These are phyloP conservation scores for Siderastrea siderea DNA, from an alignment of 92 coral and sea anemone species.

Conservation along the genomic window DNA sequence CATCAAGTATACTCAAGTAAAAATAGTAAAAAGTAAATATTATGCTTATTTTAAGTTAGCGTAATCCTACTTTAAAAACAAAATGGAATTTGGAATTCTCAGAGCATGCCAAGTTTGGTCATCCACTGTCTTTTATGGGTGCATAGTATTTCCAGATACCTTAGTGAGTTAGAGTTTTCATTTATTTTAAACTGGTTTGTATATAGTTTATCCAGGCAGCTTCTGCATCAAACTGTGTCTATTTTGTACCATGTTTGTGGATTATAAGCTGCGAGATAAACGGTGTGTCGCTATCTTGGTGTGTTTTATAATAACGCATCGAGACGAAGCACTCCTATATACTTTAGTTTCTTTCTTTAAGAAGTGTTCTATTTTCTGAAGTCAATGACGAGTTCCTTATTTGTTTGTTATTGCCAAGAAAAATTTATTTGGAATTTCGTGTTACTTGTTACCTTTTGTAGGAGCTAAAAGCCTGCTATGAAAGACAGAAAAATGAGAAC, in stretches of 20 bases:
- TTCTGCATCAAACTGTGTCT: constrained; percentile 29
- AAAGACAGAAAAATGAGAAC: constrained; percentile 59
- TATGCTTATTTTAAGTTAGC: too few relatives aligned
- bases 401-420: not conserved
- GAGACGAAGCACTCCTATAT: constrained; percentile 24
- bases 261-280: constrained; percentile 22
- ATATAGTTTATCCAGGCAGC: not conserved
- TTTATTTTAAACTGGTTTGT: not conserved
- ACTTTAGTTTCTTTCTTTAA: too few relatives aligned
- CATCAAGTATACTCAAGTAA: too few relatives aligned
- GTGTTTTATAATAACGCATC: constrained; percentile 13
- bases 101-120: not conserved
- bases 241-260: not conserved
- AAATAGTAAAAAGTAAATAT: too few relatives aligned
- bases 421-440: not conserved
- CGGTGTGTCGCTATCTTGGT: constrained; percentile 42
- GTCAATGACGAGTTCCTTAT: too few relatives aligned
- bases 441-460: not conserved
- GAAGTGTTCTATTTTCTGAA: too few relatives aligned
- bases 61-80: too few relatives aligned
- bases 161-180: too few relatives aligned
- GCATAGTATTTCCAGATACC: too few relatives aligned
- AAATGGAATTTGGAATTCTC: too few relatives aligned
- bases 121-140: not conserved
- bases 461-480: constrained; percentile 79